phyloP scores from a whole-genome alignment of 2,113 vertebrate genomes.

The Megalops atlanticus region DNA sequence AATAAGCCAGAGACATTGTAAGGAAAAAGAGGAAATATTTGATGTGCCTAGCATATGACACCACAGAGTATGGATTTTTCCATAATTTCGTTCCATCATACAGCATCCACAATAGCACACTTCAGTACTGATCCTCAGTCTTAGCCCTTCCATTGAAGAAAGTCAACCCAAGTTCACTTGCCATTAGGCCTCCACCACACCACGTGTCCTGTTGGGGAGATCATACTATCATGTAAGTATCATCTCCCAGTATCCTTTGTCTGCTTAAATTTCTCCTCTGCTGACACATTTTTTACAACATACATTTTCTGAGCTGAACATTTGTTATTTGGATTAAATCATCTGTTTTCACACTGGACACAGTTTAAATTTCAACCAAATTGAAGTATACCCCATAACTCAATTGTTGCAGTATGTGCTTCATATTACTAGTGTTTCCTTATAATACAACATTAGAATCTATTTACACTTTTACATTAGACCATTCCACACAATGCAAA shows the following conservation, averaged over 20 bases:
- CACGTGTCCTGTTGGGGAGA: background rate
- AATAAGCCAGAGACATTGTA: constrained; percentile 16
- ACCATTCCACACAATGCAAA: background rate
- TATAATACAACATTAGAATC: background rate
- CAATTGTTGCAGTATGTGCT: no score
- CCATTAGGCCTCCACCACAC: background rate
- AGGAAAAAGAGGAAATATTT: constrained; percentile 7
- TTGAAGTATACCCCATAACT: no score
- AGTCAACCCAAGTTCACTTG: background rate
- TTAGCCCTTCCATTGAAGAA: background rate
- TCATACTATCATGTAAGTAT: background rate
- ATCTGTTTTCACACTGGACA: no score
- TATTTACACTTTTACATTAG: background rate
- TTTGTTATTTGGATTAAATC: no score
- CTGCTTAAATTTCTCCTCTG: background rate
- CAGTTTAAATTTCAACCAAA: no score
- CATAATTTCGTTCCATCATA: background rate
- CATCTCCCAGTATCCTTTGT: background rate
- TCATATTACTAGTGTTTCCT: background rate
- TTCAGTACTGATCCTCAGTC: background rate
- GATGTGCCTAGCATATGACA: background rate
- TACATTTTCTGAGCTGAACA: background rate
- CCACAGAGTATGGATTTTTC: constrained; percentile 3
- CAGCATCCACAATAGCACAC: background rate
- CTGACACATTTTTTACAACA: background rate